Evolutionary conservation across 1,140 invertebrate species (phyloP).

Genomic region (Apis laboriosa): DNA sequence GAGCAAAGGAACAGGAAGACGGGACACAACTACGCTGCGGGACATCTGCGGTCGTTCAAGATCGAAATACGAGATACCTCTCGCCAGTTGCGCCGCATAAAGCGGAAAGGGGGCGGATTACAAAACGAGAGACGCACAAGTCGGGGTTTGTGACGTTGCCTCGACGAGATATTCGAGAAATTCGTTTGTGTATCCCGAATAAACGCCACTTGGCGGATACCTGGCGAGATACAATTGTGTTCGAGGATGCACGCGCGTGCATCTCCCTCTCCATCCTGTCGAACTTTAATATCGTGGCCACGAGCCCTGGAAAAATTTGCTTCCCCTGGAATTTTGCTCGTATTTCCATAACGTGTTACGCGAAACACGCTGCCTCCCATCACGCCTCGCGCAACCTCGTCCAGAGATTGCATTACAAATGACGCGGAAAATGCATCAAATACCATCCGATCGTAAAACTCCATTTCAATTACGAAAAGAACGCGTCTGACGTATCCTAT

Average conservation of each 20-base stretch:
- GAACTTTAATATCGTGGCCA: constrained; percentile 36
- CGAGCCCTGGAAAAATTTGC: constrained; percentile 11
- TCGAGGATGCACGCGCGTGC: constrained; percentile 19
- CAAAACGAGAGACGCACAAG: constrained; percentile 45
- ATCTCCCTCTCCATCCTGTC: neutral
- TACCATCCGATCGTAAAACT: neutral
- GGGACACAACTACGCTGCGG: constrained; percentile 64
- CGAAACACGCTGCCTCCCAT: neutral
- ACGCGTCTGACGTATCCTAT: neutral
- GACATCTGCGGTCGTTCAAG: constrained; percentile 63
- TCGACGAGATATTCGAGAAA: constrained; percentile 53
- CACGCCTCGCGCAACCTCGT: too few relatives aligned
- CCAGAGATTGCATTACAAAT: constrained; percentile 21
- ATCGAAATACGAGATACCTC: constrained; percentile 64
- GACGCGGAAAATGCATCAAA: neutral
- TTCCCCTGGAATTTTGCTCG: neutral
- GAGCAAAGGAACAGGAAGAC: constrained; percentile 34
- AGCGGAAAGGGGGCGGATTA: constrained; percentile 44
- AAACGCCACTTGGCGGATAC: constrained; percentile 40
- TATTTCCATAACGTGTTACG: constrained; percentile 7
- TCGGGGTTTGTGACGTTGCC: constrained; percentile 7
- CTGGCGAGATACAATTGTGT: constrained; percentile 14
- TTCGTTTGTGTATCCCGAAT: constrained; percentile 55
- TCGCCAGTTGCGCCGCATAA: constrained; percentile 41
- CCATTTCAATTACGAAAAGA: constrained; percentile 6